A percentile compares a stretch with the other conserved stretches of the same genome.
These are phyloP conservation scores for Homarus americanus DNA, from an alignment of 1,140 invertebrate species.

Conservation along the genomic window DNA sequence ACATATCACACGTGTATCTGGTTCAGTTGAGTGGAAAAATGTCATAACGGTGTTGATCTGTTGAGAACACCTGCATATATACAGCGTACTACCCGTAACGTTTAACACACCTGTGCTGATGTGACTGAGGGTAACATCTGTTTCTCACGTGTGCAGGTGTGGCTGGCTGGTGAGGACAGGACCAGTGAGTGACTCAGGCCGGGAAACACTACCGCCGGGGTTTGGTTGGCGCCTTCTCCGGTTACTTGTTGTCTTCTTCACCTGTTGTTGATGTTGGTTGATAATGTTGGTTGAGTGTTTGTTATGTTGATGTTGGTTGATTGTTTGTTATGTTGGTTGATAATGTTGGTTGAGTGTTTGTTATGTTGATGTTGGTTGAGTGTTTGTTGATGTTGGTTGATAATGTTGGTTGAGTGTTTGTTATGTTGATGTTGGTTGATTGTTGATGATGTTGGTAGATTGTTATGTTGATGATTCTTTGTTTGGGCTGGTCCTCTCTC, in stretches of 20 bases:
- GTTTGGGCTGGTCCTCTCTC: no score
- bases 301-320: not conserved
- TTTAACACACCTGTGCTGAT: no score
- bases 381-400: not conserved
- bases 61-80: no score
- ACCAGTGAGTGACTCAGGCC: not conserved
- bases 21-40: no score
- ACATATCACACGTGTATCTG: not conserved
- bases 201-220: conserved; percentile 2
- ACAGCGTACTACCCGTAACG: no score
- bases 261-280: not conserved
- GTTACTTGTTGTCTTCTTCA: not conserved
- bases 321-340: not conserved
- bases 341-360: no score
- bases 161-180: not conserved
- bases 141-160: not conserved
- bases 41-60: no score
- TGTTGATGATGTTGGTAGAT: not conserved
- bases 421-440: not conserved
- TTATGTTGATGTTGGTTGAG: not conserved
- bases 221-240: not conserved
- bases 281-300: not conserved
- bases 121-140: no score
- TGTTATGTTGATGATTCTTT: not conserved
- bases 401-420: no score